phyloP scores from a whole-genome alignment of 2,113 vertebrate species.

The Chascanopsetta lugubris region DNA sequence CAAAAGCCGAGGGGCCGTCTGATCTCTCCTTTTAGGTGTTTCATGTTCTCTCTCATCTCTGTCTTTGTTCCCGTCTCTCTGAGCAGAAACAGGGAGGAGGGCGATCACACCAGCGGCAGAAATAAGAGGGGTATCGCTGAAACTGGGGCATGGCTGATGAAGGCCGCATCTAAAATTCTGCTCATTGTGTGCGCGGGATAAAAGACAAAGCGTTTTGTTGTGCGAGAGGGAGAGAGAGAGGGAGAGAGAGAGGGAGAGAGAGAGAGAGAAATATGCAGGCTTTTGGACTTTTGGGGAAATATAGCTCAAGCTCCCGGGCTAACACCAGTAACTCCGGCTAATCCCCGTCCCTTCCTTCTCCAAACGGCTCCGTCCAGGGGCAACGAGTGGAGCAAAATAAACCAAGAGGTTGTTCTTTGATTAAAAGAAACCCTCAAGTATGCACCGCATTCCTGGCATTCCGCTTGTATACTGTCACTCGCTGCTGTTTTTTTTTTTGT shows the following conservation, averaged over 20 bases:
- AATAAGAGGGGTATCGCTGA: conserved; percentile 11
- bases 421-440: no score
- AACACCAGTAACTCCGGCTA: conserved; percentile 40
- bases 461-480: conserved; percentile 1
- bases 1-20: conserved; percentile 16
- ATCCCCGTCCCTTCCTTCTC: conserved; percentile 38
- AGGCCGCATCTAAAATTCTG: conserved; percentile 15
- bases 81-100: conserved; percentile 13
- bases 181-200: conserved; percentile 32
- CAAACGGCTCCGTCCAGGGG: conserved; percentile 66
- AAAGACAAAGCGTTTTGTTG: conserved; percentile 38
- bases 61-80: conserved; percentile 15
- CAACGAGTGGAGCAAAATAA: conserved; percentile 49
- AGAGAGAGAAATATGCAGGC: conserved; percentile 21
- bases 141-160: conserved; percentile 51
- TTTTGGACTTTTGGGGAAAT: conserved; percentile 18
- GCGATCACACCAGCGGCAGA: conserved; percentile 13
- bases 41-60: conserved; percentile 10
- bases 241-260: no score
- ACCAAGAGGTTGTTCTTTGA: conserved; percentile 43
- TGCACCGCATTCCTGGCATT: conserved; percentile 38
- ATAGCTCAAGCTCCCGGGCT: conserved; percentile 34
- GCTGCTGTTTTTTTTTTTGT: not conserved
- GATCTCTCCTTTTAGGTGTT: conserved; percentile 7
- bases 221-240: no score